phyloP scores from a whole-genome alignment of 1,140 invertebrate genomes.

The Drosophila lacteicornis region DNA sequence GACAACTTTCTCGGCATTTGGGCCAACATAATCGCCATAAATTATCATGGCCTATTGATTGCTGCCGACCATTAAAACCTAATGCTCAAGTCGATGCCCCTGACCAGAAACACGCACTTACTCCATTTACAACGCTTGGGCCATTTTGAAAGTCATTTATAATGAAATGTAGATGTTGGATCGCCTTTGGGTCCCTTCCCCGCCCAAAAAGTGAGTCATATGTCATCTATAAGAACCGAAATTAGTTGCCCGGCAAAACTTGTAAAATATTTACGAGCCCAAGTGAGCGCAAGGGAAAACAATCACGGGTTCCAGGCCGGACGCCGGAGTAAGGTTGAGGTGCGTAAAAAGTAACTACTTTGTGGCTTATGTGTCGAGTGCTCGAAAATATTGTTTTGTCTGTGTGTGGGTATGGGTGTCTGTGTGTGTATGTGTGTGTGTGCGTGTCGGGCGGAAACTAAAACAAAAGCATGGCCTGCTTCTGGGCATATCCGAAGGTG shows the following conservation, averaged over 20 bases:
- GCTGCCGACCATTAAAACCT: conserved; percentile 39
- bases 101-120: conserved; percentile 52
- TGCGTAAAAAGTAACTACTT: conserved; percentile 81
- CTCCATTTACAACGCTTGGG: conserved; percentile 59
- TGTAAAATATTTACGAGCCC: conserved; percentile 82
- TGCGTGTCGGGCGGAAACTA: conserved; percentile 25
- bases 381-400: conserved; percentile 49
- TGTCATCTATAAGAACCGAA: conserved; percentile 71
- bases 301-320: conserved; percentile 17
- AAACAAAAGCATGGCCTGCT: conserved; percentile 45
- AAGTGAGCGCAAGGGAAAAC: conserved; percentile 58
- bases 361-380: conserved; percentile 77
- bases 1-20: conserved; percentile 27
- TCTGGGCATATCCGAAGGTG: conserved; percentile 41
- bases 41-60: conserved; percentile 57
- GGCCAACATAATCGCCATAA: conserved; percentile 42
- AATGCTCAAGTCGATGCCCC: conserved; percentile 15
- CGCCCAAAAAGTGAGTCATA: conserved; percentile 54
- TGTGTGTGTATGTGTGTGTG: conserved; percentile 24
- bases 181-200: conserved; percentile 13
- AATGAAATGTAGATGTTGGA: conserved; percentile 78
- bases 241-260: conserved; percentile 66
- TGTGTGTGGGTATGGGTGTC: neutral
- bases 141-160: conserved; percentile 79
- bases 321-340: conserved; percentile 41